phyloP scores from a whole-genome alignment of 2,797 vertebrate species.

The Anisognathus igniventris region DNA sequence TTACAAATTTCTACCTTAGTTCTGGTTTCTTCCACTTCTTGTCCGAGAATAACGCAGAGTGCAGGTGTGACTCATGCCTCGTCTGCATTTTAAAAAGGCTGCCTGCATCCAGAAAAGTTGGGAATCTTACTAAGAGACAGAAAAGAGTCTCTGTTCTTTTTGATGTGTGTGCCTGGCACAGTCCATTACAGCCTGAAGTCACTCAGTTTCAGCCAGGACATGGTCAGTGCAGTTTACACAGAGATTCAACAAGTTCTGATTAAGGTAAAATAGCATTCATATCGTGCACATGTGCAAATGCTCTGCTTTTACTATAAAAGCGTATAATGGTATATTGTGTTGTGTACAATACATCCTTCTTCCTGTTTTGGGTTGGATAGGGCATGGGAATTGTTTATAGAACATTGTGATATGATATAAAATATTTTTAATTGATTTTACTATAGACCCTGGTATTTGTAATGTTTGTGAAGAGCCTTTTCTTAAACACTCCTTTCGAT shows the following conservation, averaged over 20 bases:
- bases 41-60: not conserved
- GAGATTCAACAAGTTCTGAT: not conserved
- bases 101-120: not conserved
- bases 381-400: not conserved
- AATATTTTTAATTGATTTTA: not conserved
- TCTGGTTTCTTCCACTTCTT: not conserved
- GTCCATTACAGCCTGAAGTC: not conserved
- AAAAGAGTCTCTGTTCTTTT: not conserved
- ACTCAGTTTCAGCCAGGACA: not conserved
- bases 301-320: not conserved
- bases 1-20: not conserved
- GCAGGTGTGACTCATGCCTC: not conserved
- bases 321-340: fast-evolving
- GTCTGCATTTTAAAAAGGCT: not conserved
- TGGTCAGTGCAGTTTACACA: not conserved
- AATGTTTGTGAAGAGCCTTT: not conserved
- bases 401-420: not conserved
- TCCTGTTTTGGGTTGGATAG: not conserved
- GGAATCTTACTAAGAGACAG: not conserved
- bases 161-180: not conserved
- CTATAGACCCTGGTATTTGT: not conserved
- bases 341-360: not conserved
- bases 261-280: not conserved
- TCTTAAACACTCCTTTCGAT: not conserved
- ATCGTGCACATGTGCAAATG: not conserved